phyloP scores from a whole-genome alignment of 2,888 invertebrate species.

The Oxycera nigricornis region DNA sequence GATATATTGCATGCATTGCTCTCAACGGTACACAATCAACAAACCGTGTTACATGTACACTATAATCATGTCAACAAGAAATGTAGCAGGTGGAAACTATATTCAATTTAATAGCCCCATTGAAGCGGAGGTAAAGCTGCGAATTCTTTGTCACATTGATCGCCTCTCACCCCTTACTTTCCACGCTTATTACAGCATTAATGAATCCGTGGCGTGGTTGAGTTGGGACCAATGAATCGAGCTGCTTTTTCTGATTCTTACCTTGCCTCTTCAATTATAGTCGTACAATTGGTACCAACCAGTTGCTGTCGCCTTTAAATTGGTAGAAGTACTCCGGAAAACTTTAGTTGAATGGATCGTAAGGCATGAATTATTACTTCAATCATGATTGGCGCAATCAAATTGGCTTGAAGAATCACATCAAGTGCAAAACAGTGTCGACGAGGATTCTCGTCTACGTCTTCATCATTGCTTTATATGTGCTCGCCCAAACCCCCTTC shows the following conservation, averaged over 20 bases:
- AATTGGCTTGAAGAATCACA: constrained; percentile 35
- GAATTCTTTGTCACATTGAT: constrained; percentile 9
- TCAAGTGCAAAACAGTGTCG: constrained; percentile 34
- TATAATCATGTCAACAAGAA: background rate
- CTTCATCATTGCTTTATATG: too few species aligned
- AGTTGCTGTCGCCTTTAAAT: constrained; percentile 26
- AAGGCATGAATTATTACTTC: background rate
- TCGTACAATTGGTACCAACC: constrained; percentile 33
- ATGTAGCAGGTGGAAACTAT: constrained; percentile 28
- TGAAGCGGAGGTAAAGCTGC: constrained; percentile 16
- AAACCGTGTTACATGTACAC: background rate
- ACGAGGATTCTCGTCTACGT: too few species aligned
- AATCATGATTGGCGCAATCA: constrained; percentile 29
- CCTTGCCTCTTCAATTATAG: constrained; percentile 22
- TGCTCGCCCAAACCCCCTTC: too few species aligned
- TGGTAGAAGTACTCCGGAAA: background rate
- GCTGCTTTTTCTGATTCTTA: background rate
- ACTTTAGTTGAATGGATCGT: background rate
- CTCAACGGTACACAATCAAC: constrained; percentile 16
- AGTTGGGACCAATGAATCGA: background rate
- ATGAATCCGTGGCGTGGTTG: background rate
- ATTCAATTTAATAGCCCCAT: constrained; percentile 8
- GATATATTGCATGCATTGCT: background rate
- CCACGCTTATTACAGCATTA: background rate
- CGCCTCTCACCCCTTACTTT: background rate